Evolutionary conservation across 2,888 invertebrate species (phyloP), one percentile per base, ranked within the genome.

Genomic region (Rhyacophila evoluta): DNA sequence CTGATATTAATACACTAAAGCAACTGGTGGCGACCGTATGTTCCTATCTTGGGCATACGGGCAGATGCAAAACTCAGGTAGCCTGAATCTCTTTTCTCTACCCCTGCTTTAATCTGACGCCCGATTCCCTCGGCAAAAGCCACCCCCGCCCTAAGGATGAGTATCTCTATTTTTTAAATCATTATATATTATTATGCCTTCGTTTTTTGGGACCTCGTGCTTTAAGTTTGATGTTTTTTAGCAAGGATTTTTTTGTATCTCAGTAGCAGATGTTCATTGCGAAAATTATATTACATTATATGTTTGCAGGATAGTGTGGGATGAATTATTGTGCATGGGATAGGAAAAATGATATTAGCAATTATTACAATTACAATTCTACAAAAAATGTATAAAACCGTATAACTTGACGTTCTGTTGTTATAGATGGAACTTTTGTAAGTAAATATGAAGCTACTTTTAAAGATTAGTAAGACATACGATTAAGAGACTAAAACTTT

Each of bases 21-120:
- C 73, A 73, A 73, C 73, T 72, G 77, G 73, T 73, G 73, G 75
- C 37, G 12, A 68, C 77, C 67, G 73, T 38, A 36, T 77, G 73
- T 68, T 37, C 69, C 41, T 41, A 41, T 15, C 55, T 77, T 41
- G 37, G 72, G 72, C 72, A 29, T 11, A 19, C 39, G 28, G 77
- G 68, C 77, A 77, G 77, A 77, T 77, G 77, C 73, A 73, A 68
- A 72, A 77, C 77, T 77, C 77, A 77, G 77, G 77, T 77, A 77
- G 77, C 77, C 33, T 33, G 28, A 77, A 77, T 73, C 72, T 55
- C 55, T 55, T 55, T 55, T 55, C 55, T 55, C 15, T 10, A 55
- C 55, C 55, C 55, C 55, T 55, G 55, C 55, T 55, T 19, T 55
- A 55, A 55, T 55, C 55, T 55, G 19, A 8, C 8, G 25, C 55